These are phyloP conservation scores for Spermophilus dauricus DNA, from an alignment of 2,113 vertebrate genomes.

Conservation along the genomic window DNA sequence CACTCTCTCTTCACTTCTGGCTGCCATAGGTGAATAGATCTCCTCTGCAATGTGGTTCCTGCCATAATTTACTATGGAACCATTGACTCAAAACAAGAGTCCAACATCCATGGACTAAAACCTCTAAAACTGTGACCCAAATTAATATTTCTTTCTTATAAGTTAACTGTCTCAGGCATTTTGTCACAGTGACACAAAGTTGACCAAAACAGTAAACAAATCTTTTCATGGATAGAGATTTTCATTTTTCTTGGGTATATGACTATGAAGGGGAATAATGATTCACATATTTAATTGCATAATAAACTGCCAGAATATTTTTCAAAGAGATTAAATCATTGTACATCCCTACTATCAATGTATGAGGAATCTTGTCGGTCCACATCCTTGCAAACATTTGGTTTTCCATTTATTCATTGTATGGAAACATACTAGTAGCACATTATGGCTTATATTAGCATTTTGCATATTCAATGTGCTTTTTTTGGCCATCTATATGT, in stretches of 20 bases:
- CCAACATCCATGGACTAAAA: too few relatives aligned
- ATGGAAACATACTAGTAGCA: neutral
- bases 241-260: slow-evolving; percentile 6
- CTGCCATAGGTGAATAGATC: neutral
- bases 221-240: neutral
- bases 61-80: neutral
- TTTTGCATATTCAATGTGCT: neutral
- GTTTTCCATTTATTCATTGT: neutral
- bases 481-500: neutral
- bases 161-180: neutral
- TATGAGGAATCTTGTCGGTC: neutral
- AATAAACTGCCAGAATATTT: neutral
- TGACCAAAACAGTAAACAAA: neutral
- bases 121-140: neutral
- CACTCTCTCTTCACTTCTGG: neutral
- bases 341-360: neutral
- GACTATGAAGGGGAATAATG: neutral
- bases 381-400: neutral
- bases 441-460: neutral
- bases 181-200: neutral
- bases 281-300: neutral
- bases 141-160: neutral
- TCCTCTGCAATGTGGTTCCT: neutral
- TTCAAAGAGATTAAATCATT: neutral
- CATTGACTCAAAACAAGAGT: neutral